These are phyloP conservation scores for Eustalomyia histrio DNA, from an alignment of 2,888 invertebrate genomes.

Conservation along the genomic window DNA sequence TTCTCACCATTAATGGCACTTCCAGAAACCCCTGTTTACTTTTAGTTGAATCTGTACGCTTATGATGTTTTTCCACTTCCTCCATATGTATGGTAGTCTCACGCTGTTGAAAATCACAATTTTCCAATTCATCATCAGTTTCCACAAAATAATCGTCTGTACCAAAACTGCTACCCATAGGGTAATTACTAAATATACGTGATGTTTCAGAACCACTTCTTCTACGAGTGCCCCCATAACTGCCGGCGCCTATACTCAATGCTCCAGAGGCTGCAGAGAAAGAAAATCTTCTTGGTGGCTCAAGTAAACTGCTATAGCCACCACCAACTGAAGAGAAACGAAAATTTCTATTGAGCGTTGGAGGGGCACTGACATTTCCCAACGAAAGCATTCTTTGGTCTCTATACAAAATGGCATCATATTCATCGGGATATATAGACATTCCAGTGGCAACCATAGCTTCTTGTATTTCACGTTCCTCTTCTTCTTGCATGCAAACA, in stretches of 20 bases:
- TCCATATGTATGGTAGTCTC: slow-evolving; percentile 69
- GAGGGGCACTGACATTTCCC: slow-evolving; percentile 84
- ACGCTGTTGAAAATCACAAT: slow-evolving; percentile 80
- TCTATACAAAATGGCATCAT: slow-evolving; percentile 80
- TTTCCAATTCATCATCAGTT: slow-evolving; percentile 80
- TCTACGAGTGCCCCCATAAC: slow-evolving; percentile 82
- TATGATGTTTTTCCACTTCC: slow-evolving; percentile 65
- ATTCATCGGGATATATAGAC: slow-evolving; percentile 80
- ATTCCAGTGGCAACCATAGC: slow-evolving; percentile 85
- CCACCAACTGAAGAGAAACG: slow-evolving; percentile 84
- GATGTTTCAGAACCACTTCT: slow-evolving; percentile 83
- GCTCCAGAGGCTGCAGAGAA: slow-evolving; percentile 76
- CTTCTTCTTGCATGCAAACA: slow-evolving; percentile 87
- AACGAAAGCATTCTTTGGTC: slow-evolving; percentile 83
- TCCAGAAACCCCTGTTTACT: slow-evolving; percentile 78
- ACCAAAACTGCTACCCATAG: slow-evolving; percentile 79
- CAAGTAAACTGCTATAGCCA: slow-evolving; percentile 86
- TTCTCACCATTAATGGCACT: slow-evolving; percentile 78
- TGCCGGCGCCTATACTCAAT: slow-evolving; percentile 65
- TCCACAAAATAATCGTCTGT: slow-evolving; percentile 79
- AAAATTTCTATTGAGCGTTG: slow-evolving; percentile 79
- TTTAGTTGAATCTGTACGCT: slow-evolving; percentile 76
- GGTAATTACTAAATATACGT: slow-evolving; percentile 79
- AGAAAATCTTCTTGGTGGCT: slow-evolving; percentile 84
- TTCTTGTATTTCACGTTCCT: slow-evolving; percentile 87